phyloP scores from a whole-genome alignment of 2,888 invertebrate species.

The Catocala fraxini region DNA sequence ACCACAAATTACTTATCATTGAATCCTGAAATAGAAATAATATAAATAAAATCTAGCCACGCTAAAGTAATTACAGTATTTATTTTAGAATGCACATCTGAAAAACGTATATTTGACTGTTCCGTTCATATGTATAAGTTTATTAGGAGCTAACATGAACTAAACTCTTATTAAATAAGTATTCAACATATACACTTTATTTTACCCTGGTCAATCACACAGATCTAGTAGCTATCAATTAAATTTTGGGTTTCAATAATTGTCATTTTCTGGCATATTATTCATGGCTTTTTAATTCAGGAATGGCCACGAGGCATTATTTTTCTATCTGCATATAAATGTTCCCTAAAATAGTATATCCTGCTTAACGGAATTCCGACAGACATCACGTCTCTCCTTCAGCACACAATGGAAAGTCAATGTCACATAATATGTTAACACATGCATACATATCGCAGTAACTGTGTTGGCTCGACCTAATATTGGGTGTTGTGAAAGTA shows the following conservation, averaged over 20 bases:
- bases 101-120: background rate
- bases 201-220: too few species aligned
- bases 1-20: background rate
- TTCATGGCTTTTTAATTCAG: too few species aligned
- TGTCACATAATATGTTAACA: conserved; percentile 37
- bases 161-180: too few species aligned
- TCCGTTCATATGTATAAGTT: background rate
- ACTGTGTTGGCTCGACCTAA: conserved; percentile 32
- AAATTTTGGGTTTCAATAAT: too few species aligned
- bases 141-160: too few species aligned
- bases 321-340: too few species aligned
- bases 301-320: too few species aligned
- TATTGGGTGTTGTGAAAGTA: conserved; percentile 44
- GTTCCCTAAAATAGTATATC: background rate
- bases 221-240: too few species aligned
- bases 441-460: conserved; percentile 10
- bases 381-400: conserved; percentile 15
- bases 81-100: background rate
- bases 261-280: too few species aligned
- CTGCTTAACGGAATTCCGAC: conserved; percentile 19
- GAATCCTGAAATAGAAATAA: background rate
- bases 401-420: conserved; percentile 44
- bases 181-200: too few species aligned
- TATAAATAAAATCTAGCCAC: background rate
- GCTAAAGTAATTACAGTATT: background rate